Percentiles rank a stretch among this genome's conserved stretches.
phyloP scores from a whole-genome alignment of 2,797 vertebrate species.

The Ficedula albicollis region DNA sequence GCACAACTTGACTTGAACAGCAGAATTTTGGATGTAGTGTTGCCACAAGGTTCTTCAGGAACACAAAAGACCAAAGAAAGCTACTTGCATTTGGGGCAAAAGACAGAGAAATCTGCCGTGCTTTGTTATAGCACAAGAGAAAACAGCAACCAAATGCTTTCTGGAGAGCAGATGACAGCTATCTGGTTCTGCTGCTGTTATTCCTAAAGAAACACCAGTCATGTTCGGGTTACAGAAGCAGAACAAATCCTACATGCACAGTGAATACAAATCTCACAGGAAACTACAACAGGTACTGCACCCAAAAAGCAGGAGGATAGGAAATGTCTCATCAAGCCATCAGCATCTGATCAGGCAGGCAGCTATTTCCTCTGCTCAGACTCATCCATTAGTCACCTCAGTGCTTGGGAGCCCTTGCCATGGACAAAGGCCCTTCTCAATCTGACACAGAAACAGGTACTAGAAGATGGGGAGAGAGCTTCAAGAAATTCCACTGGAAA shows the following conservation, averaged over 20 bases:
- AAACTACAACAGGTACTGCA: neutral
- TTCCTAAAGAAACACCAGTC: neutral
- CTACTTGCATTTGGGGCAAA: neutral
- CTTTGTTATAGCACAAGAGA: neutral
- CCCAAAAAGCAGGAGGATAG: neutral
- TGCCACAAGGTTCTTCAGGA: neutral
- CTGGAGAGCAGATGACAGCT: neutral
- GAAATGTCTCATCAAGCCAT: neutral
- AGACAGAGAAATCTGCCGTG: neutral
- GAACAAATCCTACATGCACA: accelerated
- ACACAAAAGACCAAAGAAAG: neutral
- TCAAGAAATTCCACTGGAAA: neutral
- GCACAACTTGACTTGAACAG: neutral
- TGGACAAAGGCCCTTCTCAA: neutral
- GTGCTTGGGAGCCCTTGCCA: neutral
- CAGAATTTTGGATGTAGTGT: neutral
- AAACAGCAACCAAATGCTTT: neutral
- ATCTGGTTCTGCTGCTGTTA: neutral
- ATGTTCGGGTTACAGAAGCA: neutral
- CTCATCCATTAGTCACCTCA: neutral
- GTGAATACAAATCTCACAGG: neutral
- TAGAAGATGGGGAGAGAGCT: neutral
- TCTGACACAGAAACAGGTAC: neutral
- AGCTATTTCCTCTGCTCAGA: neutral
- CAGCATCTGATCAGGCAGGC: neutral